A percentile compares a stretch with the other conserved stretches of the same genome.
Conservation (phyloP, 2,113 vertebrate species). For the Oncorhynchus mykiss region DNA sequence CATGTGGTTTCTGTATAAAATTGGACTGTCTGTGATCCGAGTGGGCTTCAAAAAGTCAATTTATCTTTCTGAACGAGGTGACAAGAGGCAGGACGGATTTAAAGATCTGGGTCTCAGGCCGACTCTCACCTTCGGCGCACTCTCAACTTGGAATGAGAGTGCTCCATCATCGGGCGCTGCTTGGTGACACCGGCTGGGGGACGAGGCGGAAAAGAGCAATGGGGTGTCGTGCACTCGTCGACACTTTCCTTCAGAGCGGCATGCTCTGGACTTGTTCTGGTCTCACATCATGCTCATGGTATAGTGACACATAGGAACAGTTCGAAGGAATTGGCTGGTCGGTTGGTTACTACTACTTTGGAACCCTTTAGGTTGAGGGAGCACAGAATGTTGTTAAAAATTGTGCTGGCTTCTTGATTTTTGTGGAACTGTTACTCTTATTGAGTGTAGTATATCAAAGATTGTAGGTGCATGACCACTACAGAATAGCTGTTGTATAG, state of each 20-base stretch:
- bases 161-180: constrained; percentile 69
- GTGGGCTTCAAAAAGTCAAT: constrained; percentile 66
- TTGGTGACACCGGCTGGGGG: constrained; percentile 60
- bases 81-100: constrained; percentile 57
- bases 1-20: constrained; percentile 57
- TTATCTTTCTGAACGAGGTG: constrained; percentile 72
- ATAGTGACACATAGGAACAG: constrained; percentile 39
- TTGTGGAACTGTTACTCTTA: not conserved
- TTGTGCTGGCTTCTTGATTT: not conserved
- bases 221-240: constrained; percentile 54
- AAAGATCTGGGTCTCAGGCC: constrained; percentile 64
- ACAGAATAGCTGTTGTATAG: too few species aligned
- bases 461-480: not conserved
- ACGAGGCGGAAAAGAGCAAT: constrained; percentile 67
- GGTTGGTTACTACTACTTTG: constrained; percentile 23
- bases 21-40: constrained; percentile 39
- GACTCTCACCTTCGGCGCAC: constrained; percentile 71
- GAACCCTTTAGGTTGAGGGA: too few species aligned
- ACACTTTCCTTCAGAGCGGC: constrained; percentile 41
- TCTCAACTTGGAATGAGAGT: constrained; percentile 71
- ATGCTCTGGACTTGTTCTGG: constrained; percentile 31
- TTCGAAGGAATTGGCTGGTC: constrained; percentile 9
- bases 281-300: constrained; percentile 53
- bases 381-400: too few species aligned
- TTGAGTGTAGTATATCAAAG: not conserved